Percentiles rank a stretch among this genome's conserved stretches.
Conservation (phyloP, 2,888 invertebrate genomes). For the Orchesella flavescens region DNA sequence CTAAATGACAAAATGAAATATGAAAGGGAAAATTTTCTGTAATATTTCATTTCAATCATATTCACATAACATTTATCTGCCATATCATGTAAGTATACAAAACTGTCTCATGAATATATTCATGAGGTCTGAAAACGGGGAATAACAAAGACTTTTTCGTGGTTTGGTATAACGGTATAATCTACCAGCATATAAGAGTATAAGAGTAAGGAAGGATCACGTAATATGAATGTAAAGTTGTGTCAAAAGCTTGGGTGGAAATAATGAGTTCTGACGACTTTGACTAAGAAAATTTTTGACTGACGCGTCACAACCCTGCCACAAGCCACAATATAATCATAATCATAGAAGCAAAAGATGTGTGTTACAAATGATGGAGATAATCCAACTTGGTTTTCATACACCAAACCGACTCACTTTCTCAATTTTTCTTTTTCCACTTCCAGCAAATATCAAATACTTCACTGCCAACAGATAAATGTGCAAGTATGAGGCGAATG, state of each 20-base stretch:
- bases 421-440: slow-evolving; percentile 42
- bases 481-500: background rate
- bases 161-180: no score
- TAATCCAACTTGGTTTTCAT: slow-evolving; percentile 34
- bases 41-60: background rate
- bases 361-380: background rate
- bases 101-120: slow-evolving; percentile 60
- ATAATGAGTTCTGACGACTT: background rate
- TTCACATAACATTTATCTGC: background rate
- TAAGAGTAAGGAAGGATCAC: no score
- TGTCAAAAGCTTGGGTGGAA: background rate
- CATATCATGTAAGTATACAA: background rate
- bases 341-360: no score
- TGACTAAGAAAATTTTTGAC: background rate
- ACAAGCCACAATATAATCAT: background rate
- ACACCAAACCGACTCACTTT: slow-evolving; percentile 34
- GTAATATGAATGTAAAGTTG: slow-evolving; percentile 26
- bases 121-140: slow-evolving; percentile 41
- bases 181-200: no score
- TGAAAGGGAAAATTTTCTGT: slow-evolving; percentile 36
- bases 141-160: no score
- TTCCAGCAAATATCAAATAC: slow-evolving; percentile 29
- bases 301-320: background rate
- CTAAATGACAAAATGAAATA: slow-evolving; percentile 70
- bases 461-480: slow-evolving; percentile 39